Conservation (phyloP, 2,113 vertebrate genomes). For the Bubo blakistoni region DNA sequence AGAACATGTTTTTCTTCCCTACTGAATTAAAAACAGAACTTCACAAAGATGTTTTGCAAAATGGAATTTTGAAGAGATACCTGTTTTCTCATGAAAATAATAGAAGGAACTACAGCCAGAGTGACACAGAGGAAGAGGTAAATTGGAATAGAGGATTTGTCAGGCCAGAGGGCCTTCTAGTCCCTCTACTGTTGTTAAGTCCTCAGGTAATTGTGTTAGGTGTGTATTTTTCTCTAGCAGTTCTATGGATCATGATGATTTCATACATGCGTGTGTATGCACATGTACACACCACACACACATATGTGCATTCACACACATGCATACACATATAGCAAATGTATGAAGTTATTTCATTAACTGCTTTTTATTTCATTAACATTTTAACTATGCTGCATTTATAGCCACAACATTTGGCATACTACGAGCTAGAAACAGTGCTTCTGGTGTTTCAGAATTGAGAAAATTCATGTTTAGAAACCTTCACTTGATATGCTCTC, state of each 20-base stretch:
- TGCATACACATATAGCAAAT: background rate
- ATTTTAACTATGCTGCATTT: background rate
- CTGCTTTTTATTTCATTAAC: background rate
- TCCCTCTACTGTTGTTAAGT: background rate
- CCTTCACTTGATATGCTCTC: background rate
- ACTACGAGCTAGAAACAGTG: background rate
- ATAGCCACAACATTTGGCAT: background rate
- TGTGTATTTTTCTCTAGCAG: background rate
- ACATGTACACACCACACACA: background rate
- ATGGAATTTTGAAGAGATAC: background rate
- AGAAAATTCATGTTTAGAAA: background rate
- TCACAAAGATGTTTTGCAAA: background rate
- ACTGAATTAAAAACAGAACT: background rate
- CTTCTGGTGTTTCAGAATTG: background rate
- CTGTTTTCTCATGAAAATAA: background rate
- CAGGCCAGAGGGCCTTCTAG: background rate
- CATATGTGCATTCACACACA: background rate
- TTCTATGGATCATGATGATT: background rate
- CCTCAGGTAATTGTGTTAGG: background rate
- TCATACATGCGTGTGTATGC: background rate
- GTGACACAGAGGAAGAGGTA: background rate
- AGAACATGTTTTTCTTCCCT: background rate
- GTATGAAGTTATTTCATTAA: background rate
- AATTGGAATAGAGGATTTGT: background rate
- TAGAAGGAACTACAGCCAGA: background rate